phyloP scores from a whole-genome alignment of 2,888 invertebrate species.

The Dynastes maya region DNA sequence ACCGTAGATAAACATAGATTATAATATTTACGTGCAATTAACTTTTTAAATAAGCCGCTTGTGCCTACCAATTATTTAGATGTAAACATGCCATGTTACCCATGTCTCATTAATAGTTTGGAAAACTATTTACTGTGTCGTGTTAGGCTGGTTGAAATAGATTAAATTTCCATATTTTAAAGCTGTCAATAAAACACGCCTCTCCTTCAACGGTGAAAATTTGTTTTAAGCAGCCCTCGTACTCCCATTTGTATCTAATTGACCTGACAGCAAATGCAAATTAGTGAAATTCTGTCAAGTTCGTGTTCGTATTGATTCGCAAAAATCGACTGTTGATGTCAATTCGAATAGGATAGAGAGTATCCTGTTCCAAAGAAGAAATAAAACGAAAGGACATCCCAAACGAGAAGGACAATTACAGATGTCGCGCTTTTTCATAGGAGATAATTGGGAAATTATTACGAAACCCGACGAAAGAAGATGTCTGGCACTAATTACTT shows the following conservation, averaged over 20 bases:
- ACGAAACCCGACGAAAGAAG: neutral
- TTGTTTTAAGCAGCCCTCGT: constrained; percentile 30
- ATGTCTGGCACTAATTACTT: neutral
- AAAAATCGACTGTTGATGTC: constrained; percentile 21
- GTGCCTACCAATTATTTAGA: too few relatives aligned
- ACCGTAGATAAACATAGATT: too few relatives aligned
- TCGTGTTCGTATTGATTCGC: constrained; percentile 22
- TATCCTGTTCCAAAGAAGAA: neutral
- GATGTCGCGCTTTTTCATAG: neutral
- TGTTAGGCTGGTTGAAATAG: constrained; percentile 10
- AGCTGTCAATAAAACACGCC: constrained; percentile 41
- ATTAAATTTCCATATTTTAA: constrained; percentile 41
- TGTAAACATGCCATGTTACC: too few relatives aligned
- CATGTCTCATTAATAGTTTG: constrained; percentile 10
- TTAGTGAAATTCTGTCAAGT: constrained; percentile 36
- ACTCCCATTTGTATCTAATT: constrained; percentile 41
- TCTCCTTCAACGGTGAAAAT: constrained; percentile 28
- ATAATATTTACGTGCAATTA: too few relatives aligned
- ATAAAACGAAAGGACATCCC: neutral
- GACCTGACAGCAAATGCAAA: constrained; percentile 40
- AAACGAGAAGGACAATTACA: neutral
- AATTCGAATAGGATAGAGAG: neutral
- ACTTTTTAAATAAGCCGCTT: too few relatives aligned
- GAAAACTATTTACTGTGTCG: constrained; percentile 16
- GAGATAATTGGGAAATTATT: constrained; percentile 4